phyloP scores from a whole-genome alignment of 2,113 vertebrate species.

The Pterocles burchelli region DNA sequence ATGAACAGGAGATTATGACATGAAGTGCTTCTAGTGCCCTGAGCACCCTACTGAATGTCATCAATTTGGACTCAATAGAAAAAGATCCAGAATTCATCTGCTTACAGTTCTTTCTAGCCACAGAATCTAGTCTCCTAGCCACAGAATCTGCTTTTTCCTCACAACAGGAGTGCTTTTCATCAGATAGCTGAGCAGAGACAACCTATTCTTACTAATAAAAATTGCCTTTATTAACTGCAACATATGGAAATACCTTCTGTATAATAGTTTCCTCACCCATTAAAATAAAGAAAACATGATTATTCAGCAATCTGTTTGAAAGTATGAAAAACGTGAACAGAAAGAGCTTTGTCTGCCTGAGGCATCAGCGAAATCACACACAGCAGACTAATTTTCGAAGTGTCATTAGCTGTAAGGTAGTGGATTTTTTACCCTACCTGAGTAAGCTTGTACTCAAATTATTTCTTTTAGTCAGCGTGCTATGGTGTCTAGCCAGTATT shows the following conservation, averaged over 20 bases:
- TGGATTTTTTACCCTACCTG: constrained; percentile 46
- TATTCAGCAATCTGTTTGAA: constrained; percentile 48
- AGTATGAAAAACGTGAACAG: constrained; percentile 30
- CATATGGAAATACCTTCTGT: constrained; percentile 44
- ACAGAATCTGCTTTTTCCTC: neutral
- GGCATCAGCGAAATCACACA: constrained; percentile 28
- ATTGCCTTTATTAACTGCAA: constrained; percentile 39
- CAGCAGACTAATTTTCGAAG: constrained; percentile 44
- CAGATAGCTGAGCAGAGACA: neutral
- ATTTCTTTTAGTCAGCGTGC: constrained; percentile 27
- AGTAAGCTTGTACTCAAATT: neutral
- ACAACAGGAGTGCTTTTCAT: constrained; percentile 12
- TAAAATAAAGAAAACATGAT: constrained; percentile 44
- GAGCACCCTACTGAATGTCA: neutral
- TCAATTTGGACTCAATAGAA: neutral
- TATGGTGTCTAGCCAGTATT: constrained; percentile 21
- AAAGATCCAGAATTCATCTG: constrained; percentile 20
- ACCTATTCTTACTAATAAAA: constrained; percentile 28
- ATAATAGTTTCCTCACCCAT: constrained; percentile 36
- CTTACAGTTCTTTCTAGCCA: neutral
- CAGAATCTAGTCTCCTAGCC: neutral
- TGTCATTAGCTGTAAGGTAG: constrained; percentile 37
- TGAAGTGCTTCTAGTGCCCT: neutral
- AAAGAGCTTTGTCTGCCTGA: constrained; percentile 36
- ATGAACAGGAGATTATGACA: neutral